Evolutionary conservation across 2,888 invertebrate species (phyloP).

Genomic region (Tetrapedia diversipes): DNA sequence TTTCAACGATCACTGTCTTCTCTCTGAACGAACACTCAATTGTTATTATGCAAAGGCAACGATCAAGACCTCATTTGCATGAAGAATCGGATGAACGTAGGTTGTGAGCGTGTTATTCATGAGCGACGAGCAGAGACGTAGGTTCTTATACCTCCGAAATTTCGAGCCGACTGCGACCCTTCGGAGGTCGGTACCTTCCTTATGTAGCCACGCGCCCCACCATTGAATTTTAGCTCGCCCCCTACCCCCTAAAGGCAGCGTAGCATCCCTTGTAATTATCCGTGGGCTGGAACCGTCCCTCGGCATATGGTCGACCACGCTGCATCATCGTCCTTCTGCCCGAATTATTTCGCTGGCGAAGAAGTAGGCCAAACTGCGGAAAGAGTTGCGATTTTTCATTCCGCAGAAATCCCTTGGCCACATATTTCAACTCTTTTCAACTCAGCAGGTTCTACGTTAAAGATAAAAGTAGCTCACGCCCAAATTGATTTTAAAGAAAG

Average conservation of each 20-base stretch:
- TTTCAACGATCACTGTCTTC: not conserved
- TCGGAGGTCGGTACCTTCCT: conserved; percentile 75
- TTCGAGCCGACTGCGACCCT: conserved; percentile 80
- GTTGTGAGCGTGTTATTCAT: conserved; percentile 18
- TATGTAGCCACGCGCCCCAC: conserved; percentile 79
- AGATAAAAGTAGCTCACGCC: no score
- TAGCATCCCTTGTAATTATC: conserved; percentile 82
- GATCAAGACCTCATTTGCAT: not conserved
- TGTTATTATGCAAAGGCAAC: no score
- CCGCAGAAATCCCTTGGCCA: not conserved
- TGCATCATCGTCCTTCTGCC: conserved; percentile 73
- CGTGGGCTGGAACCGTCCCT: conserved; percentile 72
- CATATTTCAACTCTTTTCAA: not conserved
- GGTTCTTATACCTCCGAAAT: conserved; percentile 59
- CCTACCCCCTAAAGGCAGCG: conserved; percentile 62
- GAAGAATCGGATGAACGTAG: not conserved
- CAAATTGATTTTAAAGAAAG: no score
- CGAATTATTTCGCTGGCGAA: conserved; percentile 75
- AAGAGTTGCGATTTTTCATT: conserved; percentile 28
- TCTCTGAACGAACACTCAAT: not conserved
- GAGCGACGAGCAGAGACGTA: conserved; percentile 7
- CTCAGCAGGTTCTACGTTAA: not conserved
- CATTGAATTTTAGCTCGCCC: conserved; percentile 59
- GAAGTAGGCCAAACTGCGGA: conserved; percentile 60
- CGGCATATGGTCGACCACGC: conserved; percentile 76